Evolutionary conservation across 2,888 invertebrate species (phyloP), one percentile per base, ranked within the genome.

Genomic region (Dryobota labecula): DNA sequence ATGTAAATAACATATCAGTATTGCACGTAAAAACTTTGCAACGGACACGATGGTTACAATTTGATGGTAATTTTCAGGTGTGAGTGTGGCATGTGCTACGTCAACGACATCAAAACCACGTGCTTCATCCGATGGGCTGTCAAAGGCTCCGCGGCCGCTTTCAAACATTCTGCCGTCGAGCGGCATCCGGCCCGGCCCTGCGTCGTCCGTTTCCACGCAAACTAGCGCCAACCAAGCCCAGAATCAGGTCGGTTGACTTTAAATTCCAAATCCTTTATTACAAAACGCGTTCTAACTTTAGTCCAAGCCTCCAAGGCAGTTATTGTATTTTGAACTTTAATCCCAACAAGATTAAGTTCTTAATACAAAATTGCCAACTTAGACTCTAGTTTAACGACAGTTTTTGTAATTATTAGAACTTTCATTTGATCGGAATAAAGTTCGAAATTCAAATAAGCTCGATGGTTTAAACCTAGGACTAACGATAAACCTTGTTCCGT

Each of bases 161-260:
- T 95, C 97, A 68, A 96, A 96, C 87, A 97, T 98, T 68, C 89
- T 97, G 81, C 97, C 98, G 0, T 94, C 95, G 0, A 87, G 92
- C 94, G 93, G 93, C 93, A 94, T 98, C 80, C 96, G 98, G 63
- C 98, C 98, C 0, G 94, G 98, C 54, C 98, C 98, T 0, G 95
- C 98, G 96, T 97, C 98, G 84, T 98, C 98, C 0, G 98, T 98
- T 18, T 98, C 98, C 9, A 98, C 98, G 0, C 98, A 98, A 92
- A 98, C 98, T 38, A 94, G 86, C 71, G 89, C 94, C 11, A 96
- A 96, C 64, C 97, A 97, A 89, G 93, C 96, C 1, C 95, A 94
- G 78, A 92, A 90, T 73, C 96, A 96, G 90, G 97, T 96, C 47
- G 2, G 79, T 73, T 67, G 27, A 64, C 5, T 33, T 70, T 58